Base-by-base conservation (phyloP, 2,888 invertebrate species). In the Crioceris asparagi region DNA sequence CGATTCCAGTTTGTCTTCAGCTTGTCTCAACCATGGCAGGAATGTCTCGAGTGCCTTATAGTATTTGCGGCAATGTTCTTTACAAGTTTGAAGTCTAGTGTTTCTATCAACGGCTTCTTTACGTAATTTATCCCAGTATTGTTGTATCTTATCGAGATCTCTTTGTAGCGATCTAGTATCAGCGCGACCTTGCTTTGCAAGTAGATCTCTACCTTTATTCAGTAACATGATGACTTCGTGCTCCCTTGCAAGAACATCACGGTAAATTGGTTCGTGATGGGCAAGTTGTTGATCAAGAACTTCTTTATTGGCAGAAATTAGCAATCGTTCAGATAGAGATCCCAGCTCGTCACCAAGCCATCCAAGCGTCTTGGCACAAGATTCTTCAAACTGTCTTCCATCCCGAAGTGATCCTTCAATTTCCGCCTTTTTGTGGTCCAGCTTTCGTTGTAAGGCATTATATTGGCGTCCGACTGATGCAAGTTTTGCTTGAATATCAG, bases 211-310 rank as follows among this genome's bases (percentile, higher is more conserved):
- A 50, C 93, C 93, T 65, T 91, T 92, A 58, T 93, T 92, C 18
- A 94, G 63, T 11, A 94, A 69, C 81, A 93, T 91, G 48, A 93
- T 90, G 1, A 93, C 81, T 65, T 94, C 93, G 55, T 92, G 91
- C 55, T 92, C 92, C 44, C 86, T 75, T 45, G 83, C 78, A 67
- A 88, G 80, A 2, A 93, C 83, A 54, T 88, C 88, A 19, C 85
- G 72, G 62, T 93, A 92, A 34, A 90, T 72, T 0, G 91, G 90
- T 66, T 90, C 91, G 58, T 91, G 91, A 19, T 84, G 77, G 46
- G 84, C 81, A 36, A 90, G 71, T 68, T 96, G 94, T 54, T 86
- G 84, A 52, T 83, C 83, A 31, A 97, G 69, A 36, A 82, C 75
- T 47, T 77, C 77, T 27, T 77, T 69, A 56, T 92, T 85, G 0